Conservation (phyloP, 2,113 vertebrate species). For the Tretioscincus oriximinensis region DNA sequence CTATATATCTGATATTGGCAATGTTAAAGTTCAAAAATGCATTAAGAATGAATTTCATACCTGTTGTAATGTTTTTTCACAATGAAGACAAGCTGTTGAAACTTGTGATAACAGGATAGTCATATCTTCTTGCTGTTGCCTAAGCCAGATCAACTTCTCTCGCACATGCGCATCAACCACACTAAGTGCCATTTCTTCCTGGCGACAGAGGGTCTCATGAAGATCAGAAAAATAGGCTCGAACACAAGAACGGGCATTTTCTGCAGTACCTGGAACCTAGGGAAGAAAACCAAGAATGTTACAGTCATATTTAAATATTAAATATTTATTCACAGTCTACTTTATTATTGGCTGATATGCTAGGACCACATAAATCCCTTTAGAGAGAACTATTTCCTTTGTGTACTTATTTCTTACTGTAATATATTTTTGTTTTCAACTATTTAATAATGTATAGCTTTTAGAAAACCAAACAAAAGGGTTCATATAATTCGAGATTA, state of each 20-base stretch:
- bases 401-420: background rate
- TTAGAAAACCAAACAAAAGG: background rate
- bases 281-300: conserved; percentile 23
- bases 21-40: background rate
- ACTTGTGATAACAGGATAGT: conserved; percentile 96
- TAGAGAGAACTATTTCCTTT: background rate
- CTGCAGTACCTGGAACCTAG: conserved; percentile 93
- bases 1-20: background rate
- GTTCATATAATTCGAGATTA: background rate
- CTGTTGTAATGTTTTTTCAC: conserved; percentile 97
- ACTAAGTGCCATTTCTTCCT: conserved; percentile 98
- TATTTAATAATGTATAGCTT: background rate
- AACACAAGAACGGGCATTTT: conserved; percentile 95
- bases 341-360: too few species aligned
- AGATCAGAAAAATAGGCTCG: conserved; percentile 96
- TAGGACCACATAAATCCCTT: background rate
- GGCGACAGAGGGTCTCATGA: conserved; percentile 94
- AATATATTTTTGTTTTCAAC: background rate
- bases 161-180: conserved; percentile 96
- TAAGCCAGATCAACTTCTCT: conserved; percentile 95
- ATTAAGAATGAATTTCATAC: conserved; percentile 64
- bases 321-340: background rate
- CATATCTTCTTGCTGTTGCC: conserved; percentile 99
- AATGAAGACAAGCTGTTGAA: conserved; percentile 96
- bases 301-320: background rate